Evolutionary conservation across 1,140 invertebrate species (phyloP).

Genomic region (Brachionus calyciflorus): DNA sequence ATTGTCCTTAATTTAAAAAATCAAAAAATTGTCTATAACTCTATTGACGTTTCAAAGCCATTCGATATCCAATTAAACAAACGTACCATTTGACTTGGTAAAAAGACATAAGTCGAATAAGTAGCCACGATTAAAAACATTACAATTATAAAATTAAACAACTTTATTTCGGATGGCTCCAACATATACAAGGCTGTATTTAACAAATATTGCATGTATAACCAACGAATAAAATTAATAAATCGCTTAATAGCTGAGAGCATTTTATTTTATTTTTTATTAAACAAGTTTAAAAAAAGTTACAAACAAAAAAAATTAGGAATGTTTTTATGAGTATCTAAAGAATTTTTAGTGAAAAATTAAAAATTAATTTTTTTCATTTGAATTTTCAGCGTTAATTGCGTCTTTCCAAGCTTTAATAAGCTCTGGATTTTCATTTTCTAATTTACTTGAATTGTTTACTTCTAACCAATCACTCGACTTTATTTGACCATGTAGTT

Average conservation of each 20-base stretch:
- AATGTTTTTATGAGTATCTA: background rate
- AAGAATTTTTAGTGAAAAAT: background rate
- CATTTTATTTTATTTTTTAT: constrained; percentile 15
- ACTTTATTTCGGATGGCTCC: constrained; percentile 21
- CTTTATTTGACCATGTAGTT: constrained; percentile 36
- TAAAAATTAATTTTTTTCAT: constrained; percentile 15
- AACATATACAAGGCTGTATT: constrained; percentile 46
- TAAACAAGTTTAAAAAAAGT: background rate
- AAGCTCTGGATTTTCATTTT: constrained; percentile 43
- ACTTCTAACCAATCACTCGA: constrained; percentile 29
- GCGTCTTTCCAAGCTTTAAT: constrained; percentile 27
- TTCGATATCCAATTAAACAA: background rate
- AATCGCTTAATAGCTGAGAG: constrained; percentile 20
- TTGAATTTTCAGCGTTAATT: background rate
- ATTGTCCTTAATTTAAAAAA: too few relatives aligned
- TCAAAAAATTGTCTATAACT: background rate
- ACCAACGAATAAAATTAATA: constrained; percentile 38
- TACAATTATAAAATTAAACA: constrained; percentile 37
- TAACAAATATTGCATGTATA: constrained; percentile 47
- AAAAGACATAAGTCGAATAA: constrained; percentile 46
- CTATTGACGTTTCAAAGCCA: background rate
- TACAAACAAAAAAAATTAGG: constrained; percentile 15
- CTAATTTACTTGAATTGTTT: constrained; percentile 28
- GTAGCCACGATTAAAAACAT: background rate
- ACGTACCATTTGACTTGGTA: constrained; percentile 35